These are phyloP conservation scores for Salpingus planirostris DNA, from an alignment of 2,888 invertebrate species.

Conservation along the genomic window DNA sequence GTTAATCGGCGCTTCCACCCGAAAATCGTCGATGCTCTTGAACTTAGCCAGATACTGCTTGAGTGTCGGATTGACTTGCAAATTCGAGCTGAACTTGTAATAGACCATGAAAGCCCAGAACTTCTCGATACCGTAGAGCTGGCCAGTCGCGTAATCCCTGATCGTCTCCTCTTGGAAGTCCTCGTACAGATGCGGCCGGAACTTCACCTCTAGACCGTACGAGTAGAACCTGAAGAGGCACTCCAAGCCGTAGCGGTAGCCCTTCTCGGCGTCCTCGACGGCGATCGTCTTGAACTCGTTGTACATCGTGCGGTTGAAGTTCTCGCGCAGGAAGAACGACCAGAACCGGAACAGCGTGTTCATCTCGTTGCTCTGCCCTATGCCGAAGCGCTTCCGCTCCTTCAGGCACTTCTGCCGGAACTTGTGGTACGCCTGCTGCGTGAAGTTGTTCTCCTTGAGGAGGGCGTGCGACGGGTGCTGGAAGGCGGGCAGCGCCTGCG, in stretches of 20 bases:
- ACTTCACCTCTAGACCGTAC: conserved; percentile 94
- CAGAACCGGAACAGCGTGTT: conserved; percentile 98
- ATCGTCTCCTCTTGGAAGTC: conserved; percentile 94
- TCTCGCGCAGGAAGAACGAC: conserved; percentile 98
- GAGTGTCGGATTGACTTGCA: conserved; percentile 67
- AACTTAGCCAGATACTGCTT: conserved; percentile 67
- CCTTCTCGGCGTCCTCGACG: conserved; percentile 84
- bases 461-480: conserved; percentile 95
- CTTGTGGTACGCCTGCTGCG: conserved; percentile 95
- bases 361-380: conserved; percentile 97
- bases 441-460: conserved; percentile 93
- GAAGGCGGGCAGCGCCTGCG: conserved; percentile 79
- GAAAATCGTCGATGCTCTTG: conserved; percentile 83
- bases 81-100: conserved; percentile 70
- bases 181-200: conserved; percentile 88
- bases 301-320: conserved; percentile 98
- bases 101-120: conserved; percentile 99
- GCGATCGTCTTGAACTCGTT: conserved; percentile 88
- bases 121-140: conserved; percentile 96
- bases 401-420: conserved; percentile 90
- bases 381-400: conserved; percentile 88
- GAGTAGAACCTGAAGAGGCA: conserved; percentile 94
- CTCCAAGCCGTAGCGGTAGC: conserved; percentile 82
- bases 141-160: conserved; percentile 82
- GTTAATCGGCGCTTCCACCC: conserved; percentile 59